Conservation (phyloP, 2,888 invertebrate species). For the Sphecodes monilicornis region DNA sequence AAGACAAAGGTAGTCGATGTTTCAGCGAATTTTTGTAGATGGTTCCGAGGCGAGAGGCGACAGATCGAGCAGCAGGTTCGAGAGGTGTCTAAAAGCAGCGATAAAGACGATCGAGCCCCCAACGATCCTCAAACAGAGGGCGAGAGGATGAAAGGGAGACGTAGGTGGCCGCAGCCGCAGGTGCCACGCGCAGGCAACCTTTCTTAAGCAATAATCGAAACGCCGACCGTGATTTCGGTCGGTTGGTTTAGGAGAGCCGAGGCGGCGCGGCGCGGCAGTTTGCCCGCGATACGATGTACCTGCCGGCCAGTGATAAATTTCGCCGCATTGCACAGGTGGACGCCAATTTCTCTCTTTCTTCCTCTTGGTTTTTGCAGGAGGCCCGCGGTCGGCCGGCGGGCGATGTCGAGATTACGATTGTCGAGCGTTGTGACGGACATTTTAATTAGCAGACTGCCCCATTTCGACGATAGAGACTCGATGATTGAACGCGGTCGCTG, state of each 20-base stretch:
- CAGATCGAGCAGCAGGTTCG: not conserved
- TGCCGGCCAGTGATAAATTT: slow-evolving; percentile 59
- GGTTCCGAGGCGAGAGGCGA: not conserved
- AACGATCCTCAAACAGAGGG: slow-evolving; percentile 46
- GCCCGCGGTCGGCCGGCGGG: not conserved
- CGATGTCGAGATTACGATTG: slow-evolving; percentile 20
- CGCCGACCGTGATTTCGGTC: slow-evolving; percentile 59
- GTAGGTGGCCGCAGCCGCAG: slow-evolving; percentile 53
- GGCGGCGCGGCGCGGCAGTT: slow-evolving; percentile 37
- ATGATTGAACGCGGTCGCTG: not conserved
- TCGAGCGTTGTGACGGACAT: not conserved
- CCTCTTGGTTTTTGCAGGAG: not conserved
- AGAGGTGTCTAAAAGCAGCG: slow-evolving; percentile 29
- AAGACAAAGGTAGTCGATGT: not conserved
- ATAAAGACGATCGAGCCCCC: slow-evolving; percentile 25
- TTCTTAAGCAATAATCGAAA: slow-evolving; percentile 46
- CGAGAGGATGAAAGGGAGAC: not conserved
- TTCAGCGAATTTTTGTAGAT: not conserved
- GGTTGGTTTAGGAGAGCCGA: slow-evolving; percentile 52
- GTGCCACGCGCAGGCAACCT: slow-evolving; percentile 52
- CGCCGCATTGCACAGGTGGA: slow-evolving; percentile 51
- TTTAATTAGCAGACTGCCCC: slow-evolving; percentile 23
- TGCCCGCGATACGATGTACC: slow-evolving; percentile 60
- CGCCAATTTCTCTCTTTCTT: slow-evolving; percentile 21
- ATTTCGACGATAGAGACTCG: not conserved